Percentiles rank a stretch among this genome's conserved stretches.
Conservation (phyloP, 2,113 vertebrate genomes). For the Falco punctatus region DNA sequence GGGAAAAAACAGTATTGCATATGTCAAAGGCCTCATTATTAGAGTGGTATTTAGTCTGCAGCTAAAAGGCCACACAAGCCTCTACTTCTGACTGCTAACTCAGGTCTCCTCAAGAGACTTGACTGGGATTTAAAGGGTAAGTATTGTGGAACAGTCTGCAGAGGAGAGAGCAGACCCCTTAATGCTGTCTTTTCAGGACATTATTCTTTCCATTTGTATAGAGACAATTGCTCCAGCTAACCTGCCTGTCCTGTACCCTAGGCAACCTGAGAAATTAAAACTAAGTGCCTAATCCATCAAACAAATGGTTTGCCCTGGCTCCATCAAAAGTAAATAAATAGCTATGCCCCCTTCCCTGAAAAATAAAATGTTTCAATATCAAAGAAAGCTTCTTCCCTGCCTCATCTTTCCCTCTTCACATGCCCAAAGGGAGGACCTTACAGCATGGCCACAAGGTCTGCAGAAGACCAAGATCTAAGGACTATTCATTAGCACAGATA, state of each 20-base stretch:
- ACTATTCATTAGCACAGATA: neutral
- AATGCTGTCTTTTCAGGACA: conserved; percentile 26
- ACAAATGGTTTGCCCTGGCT: conserved; percentile 42
- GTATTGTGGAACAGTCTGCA: neutral
- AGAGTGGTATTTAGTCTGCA: neutral
- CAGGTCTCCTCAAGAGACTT: conserved; percentile 1
- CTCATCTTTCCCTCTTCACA: neutral
- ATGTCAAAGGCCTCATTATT: neutral
- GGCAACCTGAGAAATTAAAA: conserved; percentile 71
- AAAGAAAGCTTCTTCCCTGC: neutral
- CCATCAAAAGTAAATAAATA: conserved; percentile 56
- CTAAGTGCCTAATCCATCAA: conserved; percentile 64
- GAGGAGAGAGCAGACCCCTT: neutral
- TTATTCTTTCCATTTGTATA: conserved; percentile 58
- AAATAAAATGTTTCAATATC: conserved; percentile 10
- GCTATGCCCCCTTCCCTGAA: neutral
- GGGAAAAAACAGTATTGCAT: neutral
- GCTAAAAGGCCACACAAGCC: neutral
- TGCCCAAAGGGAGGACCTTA: neutral
- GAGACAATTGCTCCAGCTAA: conserved; percentile 51
- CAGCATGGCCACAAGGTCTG: neutral
- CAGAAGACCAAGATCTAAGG: neutral
- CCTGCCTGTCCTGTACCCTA: conserved; percentile 61
- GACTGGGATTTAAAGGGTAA: conserved; percentile 50
- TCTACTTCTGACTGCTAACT: conserved; percentile 21